Evolutionary conservation across 2,113 vertebrate species (phyloP), one percentile per base, ranked within the genome.

Genomic region (Cryptomyrus ogoouensis): DNA sequence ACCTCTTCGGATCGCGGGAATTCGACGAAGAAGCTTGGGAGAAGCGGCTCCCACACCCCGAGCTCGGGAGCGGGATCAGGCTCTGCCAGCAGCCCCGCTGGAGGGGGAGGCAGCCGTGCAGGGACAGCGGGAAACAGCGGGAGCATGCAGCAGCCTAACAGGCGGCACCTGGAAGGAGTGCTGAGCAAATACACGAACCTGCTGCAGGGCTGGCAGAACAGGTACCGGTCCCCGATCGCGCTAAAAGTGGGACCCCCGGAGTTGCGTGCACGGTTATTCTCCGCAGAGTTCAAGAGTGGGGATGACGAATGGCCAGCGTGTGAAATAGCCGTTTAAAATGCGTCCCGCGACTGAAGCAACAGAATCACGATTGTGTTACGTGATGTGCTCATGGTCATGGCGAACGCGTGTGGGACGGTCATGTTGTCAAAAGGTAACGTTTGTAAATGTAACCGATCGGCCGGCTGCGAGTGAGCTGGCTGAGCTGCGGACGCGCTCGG

Each of bases 161-260:
- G 93, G 66, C 53, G 91, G 83, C 93, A 93, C 91, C 94, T 98
- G 93, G 97, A 98, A 92, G 97, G 97, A 88, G 92, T 96, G 91
- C 95, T 98, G 91, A 98, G 95, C 95, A 98, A 98, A 94, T 98
- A 98, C 95, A 98, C 97, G 90, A 98, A 98, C 94, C 96, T 98
- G 89, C 94, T 98, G 70, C 97, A 98, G 93, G 97, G 97, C 91
- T 98, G 97, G 97, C 97, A 98, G 94, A 96, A 96, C 96, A 97
- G 97, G 97, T 98, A 96, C 93, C 13, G 74, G 8, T 83, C 5
- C 19, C 27, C 87, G 39, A 13, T 13, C 39, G 52, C 66, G 31
- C 31, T 53, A 15, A 24, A 35, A 83, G 17, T 21, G 17, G 89
- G 77, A 58, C 83, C 50, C 31, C 21, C 46, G 80, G 39, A 44